Evolutionary conservation across 1,140 invertebrate genomes (phyloP).

Genomic region (Lucilia cuprina): DNA sequence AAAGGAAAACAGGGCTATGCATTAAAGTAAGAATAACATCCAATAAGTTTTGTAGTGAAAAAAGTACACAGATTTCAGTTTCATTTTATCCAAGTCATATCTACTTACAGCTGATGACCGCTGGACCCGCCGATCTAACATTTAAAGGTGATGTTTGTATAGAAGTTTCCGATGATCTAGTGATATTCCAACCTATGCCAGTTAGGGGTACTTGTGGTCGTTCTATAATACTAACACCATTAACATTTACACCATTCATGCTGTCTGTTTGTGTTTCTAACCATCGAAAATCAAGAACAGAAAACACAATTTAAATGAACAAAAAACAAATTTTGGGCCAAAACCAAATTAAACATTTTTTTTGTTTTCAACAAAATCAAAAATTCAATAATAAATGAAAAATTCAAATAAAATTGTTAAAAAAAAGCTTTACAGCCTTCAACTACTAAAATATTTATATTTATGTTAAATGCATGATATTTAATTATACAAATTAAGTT

Average conservation of each 20-base stretch:
- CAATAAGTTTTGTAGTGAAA: background rate
- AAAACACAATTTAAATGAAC: background rate
- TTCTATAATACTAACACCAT: conserved; percentile 71
- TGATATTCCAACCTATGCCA: conserved; percentile 40
- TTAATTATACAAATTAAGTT: background rate
- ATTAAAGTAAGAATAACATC: background rate
- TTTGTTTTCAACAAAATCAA: background rate
- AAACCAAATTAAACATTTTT: background rate
- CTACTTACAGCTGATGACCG: conserved; percentile 59
- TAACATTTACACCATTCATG: conserved; percentile 75
- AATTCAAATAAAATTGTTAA: background rate
- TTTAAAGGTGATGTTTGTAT: conserved; percentile 42
- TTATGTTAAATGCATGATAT: background rate
- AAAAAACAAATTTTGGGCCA: background rate
- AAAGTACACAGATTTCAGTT: background rate
- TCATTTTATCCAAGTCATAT: background rate
- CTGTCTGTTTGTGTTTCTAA: conserved; percentile 62
- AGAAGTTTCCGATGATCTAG: conserved; percentile 39
- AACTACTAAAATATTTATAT: background rate
- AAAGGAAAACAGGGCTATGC: conserved; percentile 11
- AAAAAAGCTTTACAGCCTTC: background rate
- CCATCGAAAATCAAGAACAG: conserved; percentile 10
- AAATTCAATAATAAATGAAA: background rate
- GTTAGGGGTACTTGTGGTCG: conserved; percentile 65
- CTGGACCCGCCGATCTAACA: conserved; percentile 39